Base-by-base conservation (phyloP, 2,888 invertebrate genomes). In the Clivina fossor region DNA sequence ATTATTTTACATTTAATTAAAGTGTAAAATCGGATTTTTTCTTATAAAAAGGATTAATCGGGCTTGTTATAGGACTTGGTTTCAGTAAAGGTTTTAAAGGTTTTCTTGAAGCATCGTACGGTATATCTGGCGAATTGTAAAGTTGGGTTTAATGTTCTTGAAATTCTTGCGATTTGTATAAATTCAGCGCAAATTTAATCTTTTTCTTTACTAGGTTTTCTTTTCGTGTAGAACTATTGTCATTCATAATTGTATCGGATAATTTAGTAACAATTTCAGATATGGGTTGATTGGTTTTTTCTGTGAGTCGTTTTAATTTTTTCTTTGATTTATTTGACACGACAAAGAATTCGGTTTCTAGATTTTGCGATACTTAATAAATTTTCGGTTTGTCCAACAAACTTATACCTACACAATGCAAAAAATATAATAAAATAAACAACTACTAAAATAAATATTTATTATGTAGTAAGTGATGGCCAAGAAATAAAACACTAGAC, bases 21-120 rank as follows among this genome's bases (percentile, higher is more conserved):
- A 11, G 19, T 46, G 49, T 44, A 57, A 8, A 70, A 51, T 46
- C 68, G 69, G 9, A 73, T 61, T 58, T 78, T 80, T 63, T 76
- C 64, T 80, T 84, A 64, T 86, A 86, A 71, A 88, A 90, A 0
- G 90, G 90, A 72, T 90, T 86, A 1, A 89, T 84, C 0, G 88
- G 88, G 1, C 85, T 86, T 0, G 84, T 81, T 3, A 62, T 51
- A 0, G 81, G 79, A 40, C 78, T 78, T 0, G 82, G 80, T 66
- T 91, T 91, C 2, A 91, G 70, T n/a, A 88, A 81, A 0, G 90
- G 85, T 62, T 85, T 85, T 0, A 69, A 68, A 0, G 92, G 92
- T 63, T 78, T 80, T 51, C 80, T 84, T 15, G 76, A 77, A 0
- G 87, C 80, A 67, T 91, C 89, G 61, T 78, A 91, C 0, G 91